Percentiles rank a stretch among this genome's conserved stretches.
These are phyloP conservation scores for Callorhinus ursinus DNA, from an alignment of 2,113 vertebrate genomes.

Conservation along the genomic window DNA sequence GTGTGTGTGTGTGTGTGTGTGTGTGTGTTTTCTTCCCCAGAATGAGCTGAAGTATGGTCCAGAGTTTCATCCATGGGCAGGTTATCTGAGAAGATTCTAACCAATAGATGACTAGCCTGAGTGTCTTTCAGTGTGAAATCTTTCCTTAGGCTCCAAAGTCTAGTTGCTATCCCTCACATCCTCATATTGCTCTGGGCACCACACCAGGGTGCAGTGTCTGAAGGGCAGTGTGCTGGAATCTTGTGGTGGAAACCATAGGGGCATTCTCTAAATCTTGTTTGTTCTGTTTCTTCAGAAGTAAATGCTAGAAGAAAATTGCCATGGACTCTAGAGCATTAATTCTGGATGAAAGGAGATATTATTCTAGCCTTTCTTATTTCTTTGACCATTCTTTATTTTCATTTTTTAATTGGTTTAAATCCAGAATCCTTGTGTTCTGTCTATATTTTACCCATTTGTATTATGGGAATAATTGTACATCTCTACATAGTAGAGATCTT, in stretches of 20 bases:
- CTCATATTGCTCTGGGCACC: neutral
- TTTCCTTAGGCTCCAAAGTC: neutral
- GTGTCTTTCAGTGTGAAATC: neutral
- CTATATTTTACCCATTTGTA: neutral
- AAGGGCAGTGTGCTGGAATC: neutral
- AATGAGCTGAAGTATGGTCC: neutral
- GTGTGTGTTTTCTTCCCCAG: neutral
- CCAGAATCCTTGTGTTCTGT: neutral
- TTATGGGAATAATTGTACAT: neutral
- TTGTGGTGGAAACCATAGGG: neutral
- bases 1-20: too few species aligned
- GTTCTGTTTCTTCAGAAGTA: neutral
- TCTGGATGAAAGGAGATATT: neutral
- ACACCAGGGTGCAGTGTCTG: neutral
- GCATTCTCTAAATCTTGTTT: neutral
- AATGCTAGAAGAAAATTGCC: neutral
- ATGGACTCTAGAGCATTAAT: neutral
- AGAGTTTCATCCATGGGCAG: neutral
- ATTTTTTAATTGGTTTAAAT: neutral
- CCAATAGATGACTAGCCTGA: neutral
- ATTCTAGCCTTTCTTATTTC: neutral
- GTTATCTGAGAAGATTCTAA: neutral
- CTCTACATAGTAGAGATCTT: neutral
- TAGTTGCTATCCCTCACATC: neutral
- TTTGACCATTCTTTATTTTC: neutral